Evolutionary conservation across 2,888 invertebrate genomes (phyloP).

Genomic region (Leptopterna dolabrata): DNA sequence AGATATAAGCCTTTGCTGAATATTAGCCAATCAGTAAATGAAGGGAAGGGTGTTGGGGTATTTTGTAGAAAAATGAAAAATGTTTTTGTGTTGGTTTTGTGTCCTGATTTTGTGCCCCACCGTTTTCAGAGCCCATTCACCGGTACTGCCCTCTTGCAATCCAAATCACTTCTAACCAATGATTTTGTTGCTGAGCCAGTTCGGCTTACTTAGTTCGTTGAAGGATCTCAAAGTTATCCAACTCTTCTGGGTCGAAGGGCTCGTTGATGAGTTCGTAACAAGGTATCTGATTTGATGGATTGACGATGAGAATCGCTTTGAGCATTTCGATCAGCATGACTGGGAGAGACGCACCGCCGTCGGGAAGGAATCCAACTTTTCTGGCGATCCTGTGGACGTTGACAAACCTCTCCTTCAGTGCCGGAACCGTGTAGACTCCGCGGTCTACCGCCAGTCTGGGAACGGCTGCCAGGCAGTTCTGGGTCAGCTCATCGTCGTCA

Average conservation of each 20-base stretch:
- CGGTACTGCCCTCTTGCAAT: too few species aligned
- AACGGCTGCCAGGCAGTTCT: constrained; percentile 80
- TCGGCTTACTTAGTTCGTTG: constrained; percentile 89
- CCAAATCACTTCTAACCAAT: too few species aligned
- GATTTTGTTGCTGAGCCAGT: too few species aligned
- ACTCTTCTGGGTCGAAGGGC: constrained; percentile 76
- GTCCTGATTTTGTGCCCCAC: too few species aligned
- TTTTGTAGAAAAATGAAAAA: too few species aligned
- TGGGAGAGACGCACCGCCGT: constrained; percentile 85
- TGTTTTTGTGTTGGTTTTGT: too few species aligned
- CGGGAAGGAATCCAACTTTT: constrained; percentile 87
- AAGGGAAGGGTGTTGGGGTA: too few species aligned
- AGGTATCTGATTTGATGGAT: constrained; percentile 77
- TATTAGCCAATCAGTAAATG: too few species aligned
- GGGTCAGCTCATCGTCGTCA: constrained; percentile 83
- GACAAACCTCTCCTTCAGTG: constrained; percentile 82
- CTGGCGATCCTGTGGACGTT: constrained; percentile 84
- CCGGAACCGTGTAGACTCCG: constrained; percentile 90
- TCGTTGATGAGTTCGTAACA: constrained; percentile 79
- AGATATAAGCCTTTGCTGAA: too few species aligned
- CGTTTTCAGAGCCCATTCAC: too few species aligned
- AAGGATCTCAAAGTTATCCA: constrained; percentile 90
- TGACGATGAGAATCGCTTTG: constrained; percentile 85
- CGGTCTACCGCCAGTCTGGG: constrained; percentile 80
- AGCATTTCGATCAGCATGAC: constrained; percentile 89